Conservation (phyloP, 2,797 vertebrate species). For the Hemibagrus guttatus region DNA sequence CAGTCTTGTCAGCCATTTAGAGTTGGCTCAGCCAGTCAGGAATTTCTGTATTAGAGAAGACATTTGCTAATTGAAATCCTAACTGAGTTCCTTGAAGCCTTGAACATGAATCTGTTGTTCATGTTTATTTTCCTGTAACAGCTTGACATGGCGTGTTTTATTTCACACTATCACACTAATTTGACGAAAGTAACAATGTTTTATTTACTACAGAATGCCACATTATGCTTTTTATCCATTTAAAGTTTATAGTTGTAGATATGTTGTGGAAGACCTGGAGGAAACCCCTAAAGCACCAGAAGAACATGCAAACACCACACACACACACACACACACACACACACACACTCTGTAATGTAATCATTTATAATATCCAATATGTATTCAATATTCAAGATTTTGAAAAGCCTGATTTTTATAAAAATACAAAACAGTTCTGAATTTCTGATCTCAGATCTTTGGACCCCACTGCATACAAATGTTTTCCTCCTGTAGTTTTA, state of each 20-base stretch:
- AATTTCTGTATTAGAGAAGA: background rate
- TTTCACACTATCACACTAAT: background rate
- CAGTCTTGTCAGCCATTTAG: background rate
- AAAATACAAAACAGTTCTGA: no score
- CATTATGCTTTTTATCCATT: background rate
- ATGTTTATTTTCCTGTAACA: background rate
- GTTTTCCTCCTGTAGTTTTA: background rate
- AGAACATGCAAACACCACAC: no score
- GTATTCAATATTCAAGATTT: no score
- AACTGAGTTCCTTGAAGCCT: background rate
- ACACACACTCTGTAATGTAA: no score
- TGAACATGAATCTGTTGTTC: background rate
- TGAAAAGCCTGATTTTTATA: no score
- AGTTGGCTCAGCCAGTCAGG: constrained; percentile 9
- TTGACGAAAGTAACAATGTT: background rate
- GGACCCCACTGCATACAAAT: no score
- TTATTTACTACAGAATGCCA: background rate
- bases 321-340: no score
- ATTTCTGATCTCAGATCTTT: no score
- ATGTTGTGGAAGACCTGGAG: background rate
- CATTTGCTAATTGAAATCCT: background rate
- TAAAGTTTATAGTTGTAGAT: background rate
- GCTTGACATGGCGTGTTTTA: background rate
- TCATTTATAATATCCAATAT: no score
- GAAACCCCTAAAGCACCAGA: no score